phyloP scores from a whole-genome alignment of 2,888 invertebrate species.

The Tetramorium bicarinatum region DNA sequence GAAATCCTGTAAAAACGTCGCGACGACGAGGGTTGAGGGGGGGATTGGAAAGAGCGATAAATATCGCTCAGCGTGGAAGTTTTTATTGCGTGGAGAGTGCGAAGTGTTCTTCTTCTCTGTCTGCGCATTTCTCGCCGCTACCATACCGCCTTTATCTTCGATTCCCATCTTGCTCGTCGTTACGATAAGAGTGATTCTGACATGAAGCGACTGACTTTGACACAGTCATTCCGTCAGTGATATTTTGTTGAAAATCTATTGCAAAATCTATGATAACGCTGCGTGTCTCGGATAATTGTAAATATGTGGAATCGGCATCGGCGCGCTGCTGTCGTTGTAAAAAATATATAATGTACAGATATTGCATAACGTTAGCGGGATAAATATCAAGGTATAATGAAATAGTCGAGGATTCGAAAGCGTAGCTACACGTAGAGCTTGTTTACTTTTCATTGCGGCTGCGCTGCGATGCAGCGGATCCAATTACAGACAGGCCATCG shows the following conservation, averaged over 20 bases:
- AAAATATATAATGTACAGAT: too few relatives aligned
- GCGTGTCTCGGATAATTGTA: not conserved
- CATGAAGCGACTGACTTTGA: slow-evolving; percentile 19
- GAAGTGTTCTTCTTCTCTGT: slow-evolving; percentile 66
- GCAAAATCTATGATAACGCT: not conserved
- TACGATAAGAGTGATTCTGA: slow-evolving; percentile 16
- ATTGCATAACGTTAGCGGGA: not conserved
- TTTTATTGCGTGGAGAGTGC: slow-evolving; percentile 76
- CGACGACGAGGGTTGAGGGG: slow-evolving; percentile 18
- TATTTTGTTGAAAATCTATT: not conserved
- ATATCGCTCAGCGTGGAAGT: slow-evolving; percentile 73
- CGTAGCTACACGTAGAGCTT: slow-evolving; percentile 27
- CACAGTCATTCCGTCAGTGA: not conserved
- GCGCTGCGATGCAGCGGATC: slow-evolving; percentile 63
- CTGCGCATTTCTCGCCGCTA: slow-evolving; percentile 60
- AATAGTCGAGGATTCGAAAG: slow-evolving; percentile 44
- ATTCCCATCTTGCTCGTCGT: slow-evolving; percentile 47
- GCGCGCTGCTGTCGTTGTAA: not conserved
- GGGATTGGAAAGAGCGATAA: slow-evolving; percentile 72
- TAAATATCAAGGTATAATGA: slow-evolving; percentile 33
- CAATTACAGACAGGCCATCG: slow-evolving; percentile 73
- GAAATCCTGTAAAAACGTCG: slow-evolving; percentile 69
- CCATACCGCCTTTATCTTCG: slow-evolving; percentile 44
- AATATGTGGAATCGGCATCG: not conserved
- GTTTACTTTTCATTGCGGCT: slow-evolving; percentile 69